phyloP scores from a whole-genome alignment of 1,140 invertebrate genomes.

The silkworm (Bombyx mori) region ASM3026992v2 NC_085113.1:2748001-2748500 shows the following conservation, averaged over 20 bases:
- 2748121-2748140: no score
- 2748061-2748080: no score
- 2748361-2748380: constrained; percentile 25
- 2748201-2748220: no score
- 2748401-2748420: constrained; percentile 6
- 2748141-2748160: no score
- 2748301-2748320: constrained; percentile 13
- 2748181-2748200: no score
- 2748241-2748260: constrained; percentile 43
- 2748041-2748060: no score
- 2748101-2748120: no score
- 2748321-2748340: constrained; percentile 17
- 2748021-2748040: no score
- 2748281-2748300: constrained; percentile 19
- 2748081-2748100: no score
- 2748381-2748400: constrained; percentile 9
- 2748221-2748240: constrained; percentile 3
- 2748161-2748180: no score
- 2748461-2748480: constrained; percentile 7
- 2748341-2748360: constrained; percentile 30
- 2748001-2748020: no score
- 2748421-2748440: background rate
- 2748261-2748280: constrained; percentile 24
- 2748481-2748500: constrained; percentile 7
- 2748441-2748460: constrained; percentile 15